Percentiles rank a stretch among this genome's conserved stretches.
Conservation (phyloP, 2,113 vertebrate genomes). For the Lycaon pictus region DNA sequence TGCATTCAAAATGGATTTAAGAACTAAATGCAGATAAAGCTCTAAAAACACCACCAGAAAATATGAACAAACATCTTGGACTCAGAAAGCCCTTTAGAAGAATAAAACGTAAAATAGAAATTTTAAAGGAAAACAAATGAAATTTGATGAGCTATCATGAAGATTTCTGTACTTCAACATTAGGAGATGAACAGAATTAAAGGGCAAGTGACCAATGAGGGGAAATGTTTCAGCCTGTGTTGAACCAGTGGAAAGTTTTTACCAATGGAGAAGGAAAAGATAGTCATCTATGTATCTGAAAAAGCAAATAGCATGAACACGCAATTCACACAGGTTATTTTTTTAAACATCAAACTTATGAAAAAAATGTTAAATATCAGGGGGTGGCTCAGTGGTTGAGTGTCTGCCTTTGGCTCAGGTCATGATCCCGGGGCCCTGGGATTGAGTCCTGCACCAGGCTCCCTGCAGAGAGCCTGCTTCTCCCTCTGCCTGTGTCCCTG, state of each 20-base stretch:
- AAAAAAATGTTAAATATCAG: not conserved
- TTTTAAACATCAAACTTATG: not conserved
- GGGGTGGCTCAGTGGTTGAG: too few species aligned
- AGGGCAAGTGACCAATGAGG: not conserved
- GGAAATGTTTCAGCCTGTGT: not conserved
- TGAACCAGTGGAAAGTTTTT: not conserved
- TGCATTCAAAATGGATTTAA: not conserved
- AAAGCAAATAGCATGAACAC: not conserved
- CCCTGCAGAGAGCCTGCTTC: too few species aligned
- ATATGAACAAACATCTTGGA: not conserved
- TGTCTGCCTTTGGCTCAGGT: too few species aligned
- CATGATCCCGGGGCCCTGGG: too few species aligned
- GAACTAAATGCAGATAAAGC: not conserved
- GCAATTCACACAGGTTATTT: not conserved
- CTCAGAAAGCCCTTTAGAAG: not conserved
- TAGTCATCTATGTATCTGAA: not conserved
- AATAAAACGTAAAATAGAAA: slow-evolving; percentile 1
- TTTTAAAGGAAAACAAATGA: slow-evolving; percentile 22
- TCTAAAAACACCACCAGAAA: not conserved
- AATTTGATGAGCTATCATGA: not conserved
- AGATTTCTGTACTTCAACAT: not conserved
- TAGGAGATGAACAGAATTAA: not conserved
- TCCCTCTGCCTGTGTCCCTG: too few species aligned
- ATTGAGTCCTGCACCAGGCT: too few species aligned
- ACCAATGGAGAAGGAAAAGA: not conserved